Base-by-base conservation (phyloP, 2,888 invertebrate species). In the Clistopyga incitator region DNA sequence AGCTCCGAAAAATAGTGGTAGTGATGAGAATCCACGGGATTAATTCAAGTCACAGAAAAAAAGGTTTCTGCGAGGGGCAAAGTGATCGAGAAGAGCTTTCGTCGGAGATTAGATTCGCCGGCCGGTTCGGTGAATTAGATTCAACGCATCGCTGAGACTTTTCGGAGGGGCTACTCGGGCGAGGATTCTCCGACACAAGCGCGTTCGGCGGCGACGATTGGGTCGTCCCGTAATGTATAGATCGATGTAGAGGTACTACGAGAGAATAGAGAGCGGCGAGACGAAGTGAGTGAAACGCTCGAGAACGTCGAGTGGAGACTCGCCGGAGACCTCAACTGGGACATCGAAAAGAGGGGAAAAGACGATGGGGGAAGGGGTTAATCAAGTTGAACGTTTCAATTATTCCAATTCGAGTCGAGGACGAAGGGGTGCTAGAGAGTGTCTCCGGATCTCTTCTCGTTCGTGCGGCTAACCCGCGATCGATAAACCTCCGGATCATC, bases 351-450 rank as follows among this genome's bases (percentile, higher is more conserved):
- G 82, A 72, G 85, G 84, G 82, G 76, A 84, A 83, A 78, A 78
- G 79, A 52, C 72, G 68, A 52, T 47, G 81, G 77, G 79, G 81
- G 83, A 83, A 79, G 76, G 85, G 85, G 85, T 85, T 86, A 85
- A 86, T 86, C 86, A 86, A 86, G 85, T 86, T 85, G 86, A 86
- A 86, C 86, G 85, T 86, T 86, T 86, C 86, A 86, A 86, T 86
- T 86, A 86, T 86, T 86, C 82, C 85, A 86, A 85, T 86, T 86
- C 80, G 82, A 81, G 85, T 81, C 79, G 86, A 84, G 80, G 80
- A 83, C 72, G 84, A 78, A 76, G 67, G 71, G 82, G 42, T 52
- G 78, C 20, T 70, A 15, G 64, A 54, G 56, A 50, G 64, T 11
- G 68, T 34, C 77, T 54, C 61, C 75, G 47, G 75, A 50, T 75